Evolutionary conservation across 2,797 vertebrate genomes (phyloP), one percentile per base, ranked within the genome.

Genomic region (Pyrocephalus nanus): DNA sequence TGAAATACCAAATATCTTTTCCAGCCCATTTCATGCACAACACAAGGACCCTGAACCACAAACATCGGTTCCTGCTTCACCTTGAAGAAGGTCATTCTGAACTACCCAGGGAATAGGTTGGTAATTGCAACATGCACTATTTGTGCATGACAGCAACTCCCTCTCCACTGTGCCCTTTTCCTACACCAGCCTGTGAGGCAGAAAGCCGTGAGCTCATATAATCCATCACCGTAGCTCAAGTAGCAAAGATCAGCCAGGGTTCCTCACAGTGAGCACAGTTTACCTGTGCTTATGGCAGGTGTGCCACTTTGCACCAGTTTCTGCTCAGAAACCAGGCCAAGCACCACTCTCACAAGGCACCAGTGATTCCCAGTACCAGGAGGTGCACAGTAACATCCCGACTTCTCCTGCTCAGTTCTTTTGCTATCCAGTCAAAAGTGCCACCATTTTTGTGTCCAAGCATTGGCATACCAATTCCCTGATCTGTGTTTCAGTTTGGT

Each of bases 141-240:
- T 45, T 47, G 15, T 51, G 38, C 11, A 12, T 5, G 38, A 34
- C 50, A 64, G 43, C 5, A 22, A 21, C n/a, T 40, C 45, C 57
- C 29, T 32, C 43, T 75, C 51, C 29, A 23, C 2, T 2, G 34
- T 13, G 61, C 74, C 42, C 43, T n/a, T 60, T 8, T 48, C 38
- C 72, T 45, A 36, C 34, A n/a, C 8, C 55, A 42, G 50, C 14
- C 26, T 36, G 34, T 1, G 8, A 42, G 30, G n/a, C 69, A 84
- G 55, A 64, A 18, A 57, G n/a, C 38, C 7, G 11, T n/a, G 48
- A 30, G 69, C 47, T 69, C 40, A 4, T 6, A 10, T 15, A 57
- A 51, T 10, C 38, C 55, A 45, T 7, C 47, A 18, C 4, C 0
- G 1, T 4, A 17, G 60, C 73, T 60, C 19, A 34, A 36, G 58